These are phyloP conservation scores for Zaprionus gabonicus DNA, from an alignment of 1,140 invertebrate genomes.

Conservation along the genomic window DNA sequence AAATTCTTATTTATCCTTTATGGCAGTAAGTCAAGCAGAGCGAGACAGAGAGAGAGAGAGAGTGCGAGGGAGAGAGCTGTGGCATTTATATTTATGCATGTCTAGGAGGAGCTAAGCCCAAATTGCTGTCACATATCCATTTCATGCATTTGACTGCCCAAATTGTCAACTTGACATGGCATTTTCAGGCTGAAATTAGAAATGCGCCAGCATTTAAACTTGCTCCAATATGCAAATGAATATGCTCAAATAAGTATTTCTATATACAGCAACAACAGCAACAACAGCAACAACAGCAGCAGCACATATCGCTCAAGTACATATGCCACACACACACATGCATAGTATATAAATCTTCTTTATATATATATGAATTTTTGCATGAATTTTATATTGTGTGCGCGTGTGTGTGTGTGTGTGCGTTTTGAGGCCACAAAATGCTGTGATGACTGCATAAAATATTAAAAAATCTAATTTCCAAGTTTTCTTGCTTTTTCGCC, in stretches of 20 bases:
- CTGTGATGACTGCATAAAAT: conserved; percentile 70
- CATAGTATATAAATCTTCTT: not conserved
- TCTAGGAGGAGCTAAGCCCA: conserved; percentile 16
- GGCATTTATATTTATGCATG: conserved; percentile 42
- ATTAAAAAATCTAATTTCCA: conserved; percentile 80
- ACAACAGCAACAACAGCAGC: not conserved
- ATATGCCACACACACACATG: not conserved
- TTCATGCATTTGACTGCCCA: conserved; percentile 70
- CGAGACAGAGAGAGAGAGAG: not conserved
- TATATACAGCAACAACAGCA: not conserved
- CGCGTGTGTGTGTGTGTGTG: conserved; percentile 48
- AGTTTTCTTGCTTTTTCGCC: conserved; percentile 39
- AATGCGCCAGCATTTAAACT: conserved; percentile 75
- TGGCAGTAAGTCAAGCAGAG: conserved; percentile 32
- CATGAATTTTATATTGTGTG: conserved; percentile 65
- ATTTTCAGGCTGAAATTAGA: conserved; percentile 66
- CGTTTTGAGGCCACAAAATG: conserved; percentile 64
- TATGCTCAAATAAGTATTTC: conserved; percentile 52
- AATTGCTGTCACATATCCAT: conserved; percentile 61
- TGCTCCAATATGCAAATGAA: conserved; percentile 55
- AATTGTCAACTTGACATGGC: conserved; percentile 76
- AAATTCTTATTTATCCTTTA: conserved; percentile 25
- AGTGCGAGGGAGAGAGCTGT: not conserved
- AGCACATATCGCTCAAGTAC: conserved; percentile 5
- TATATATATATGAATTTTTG: conserved; percentile 54